phyloP scores from a whole-genome alignment of 2,888 invertebrate genomes.

The Cephus nigrinus region DNA sequence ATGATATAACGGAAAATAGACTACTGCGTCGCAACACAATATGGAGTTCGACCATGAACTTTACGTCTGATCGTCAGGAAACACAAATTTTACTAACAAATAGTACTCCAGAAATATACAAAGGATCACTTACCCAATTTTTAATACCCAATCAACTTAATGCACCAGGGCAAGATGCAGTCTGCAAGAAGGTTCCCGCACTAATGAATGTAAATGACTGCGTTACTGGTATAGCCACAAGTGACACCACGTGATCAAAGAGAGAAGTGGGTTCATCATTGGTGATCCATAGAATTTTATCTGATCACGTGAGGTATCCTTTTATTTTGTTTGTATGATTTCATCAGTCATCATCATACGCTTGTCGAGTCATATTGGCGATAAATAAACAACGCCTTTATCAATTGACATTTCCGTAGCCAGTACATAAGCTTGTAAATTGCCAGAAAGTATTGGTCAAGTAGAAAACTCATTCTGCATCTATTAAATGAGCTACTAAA shows the following conservation, averaged over 20 bases:
- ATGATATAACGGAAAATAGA: neutral
- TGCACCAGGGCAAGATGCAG: neutral
- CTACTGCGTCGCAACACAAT: neutral
- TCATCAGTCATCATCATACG: constrained; percentile 19
- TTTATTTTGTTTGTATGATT: constrained; percentile 23
- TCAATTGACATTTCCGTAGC: constrained; percentile 7
- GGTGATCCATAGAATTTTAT: constrained; percentile 19
- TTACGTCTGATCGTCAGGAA: neutral
- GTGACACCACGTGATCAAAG: neutral
- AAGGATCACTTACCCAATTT: neutral
- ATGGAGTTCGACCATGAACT: neutral
- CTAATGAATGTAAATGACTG: neutral
- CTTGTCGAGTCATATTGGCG: neutral
- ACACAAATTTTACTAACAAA: neutral
- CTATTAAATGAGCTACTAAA: neutral
- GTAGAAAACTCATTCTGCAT: neutral
- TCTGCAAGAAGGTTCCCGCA: neutral
- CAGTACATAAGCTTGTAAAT: neutral
- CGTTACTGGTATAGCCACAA: neutral
- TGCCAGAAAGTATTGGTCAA: neutral
- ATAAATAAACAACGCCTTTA: constrained; percentile 16
- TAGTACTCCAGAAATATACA: neutral
- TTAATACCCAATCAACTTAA: neutral
- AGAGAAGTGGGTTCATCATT: neutral
- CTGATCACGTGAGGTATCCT: constrained; percentile 24